phyloP scores from a whole-genome alignment of 2,113 vertebrate species.

The Ornithorhynchus anatinus region DNA sequence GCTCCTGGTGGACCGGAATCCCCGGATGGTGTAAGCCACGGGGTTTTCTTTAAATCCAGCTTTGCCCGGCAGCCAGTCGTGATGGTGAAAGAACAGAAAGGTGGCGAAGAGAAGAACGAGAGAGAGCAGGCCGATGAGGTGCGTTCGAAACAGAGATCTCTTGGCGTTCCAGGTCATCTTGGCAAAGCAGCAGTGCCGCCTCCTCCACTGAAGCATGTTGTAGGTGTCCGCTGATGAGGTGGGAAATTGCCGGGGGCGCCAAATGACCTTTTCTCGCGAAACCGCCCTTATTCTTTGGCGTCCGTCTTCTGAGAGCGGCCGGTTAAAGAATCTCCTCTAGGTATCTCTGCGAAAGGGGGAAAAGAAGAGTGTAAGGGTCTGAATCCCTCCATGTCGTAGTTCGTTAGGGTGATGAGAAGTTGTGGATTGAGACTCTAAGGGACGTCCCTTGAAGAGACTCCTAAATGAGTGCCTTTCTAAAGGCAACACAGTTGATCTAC shows the following conservation, averaged over 20 bases:
- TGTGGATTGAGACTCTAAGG: too few relatives aligned
- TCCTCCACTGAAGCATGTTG: constrained; percentile 93
- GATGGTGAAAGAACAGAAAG: constrained; percentile 83
- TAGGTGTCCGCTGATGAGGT: constrained; percentile 54
- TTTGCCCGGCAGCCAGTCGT: constrained; percentile 81
- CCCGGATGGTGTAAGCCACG: constrained; percentile 77
- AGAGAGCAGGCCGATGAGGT: constrained; percentile 78
- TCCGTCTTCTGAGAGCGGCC: constrained; percentile 52
- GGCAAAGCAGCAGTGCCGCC: constrained; percentile 88
- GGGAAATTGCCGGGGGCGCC: constrained; percentile 11
- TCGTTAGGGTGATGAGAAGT: too few relatives aligned
- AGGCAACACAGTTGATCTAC: too few relatives aligned
- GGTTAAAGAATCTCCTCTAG: background rate
- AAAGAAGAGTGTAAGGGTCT: constrained; percentile 1
- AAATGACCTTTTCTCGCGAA: constrained; percentile 1
- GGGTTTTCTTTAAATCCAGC: constrained; percentile 78
- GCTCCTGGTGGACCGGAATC: constrained; percentile 75
- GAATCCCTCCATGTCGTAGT: too few relatives aligned
- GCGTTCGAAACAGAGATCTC: constrained; percentile 88
- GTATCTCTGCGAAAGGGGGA: constrained; percentile 51
- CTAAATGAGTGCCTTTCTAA: too few relatives aligned
- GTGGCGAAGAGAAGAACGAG: constrained; percentile 82
- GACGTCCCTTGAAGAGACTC: too few relatives aligned
- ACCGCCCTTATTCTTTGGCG: constrained; percentile 63
- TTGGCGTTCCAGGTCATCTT: constrained; percentile 97